Conservation (phyloP, 2,113 vertebrate genomes). For the Odobenus rosmarus region DNA sequence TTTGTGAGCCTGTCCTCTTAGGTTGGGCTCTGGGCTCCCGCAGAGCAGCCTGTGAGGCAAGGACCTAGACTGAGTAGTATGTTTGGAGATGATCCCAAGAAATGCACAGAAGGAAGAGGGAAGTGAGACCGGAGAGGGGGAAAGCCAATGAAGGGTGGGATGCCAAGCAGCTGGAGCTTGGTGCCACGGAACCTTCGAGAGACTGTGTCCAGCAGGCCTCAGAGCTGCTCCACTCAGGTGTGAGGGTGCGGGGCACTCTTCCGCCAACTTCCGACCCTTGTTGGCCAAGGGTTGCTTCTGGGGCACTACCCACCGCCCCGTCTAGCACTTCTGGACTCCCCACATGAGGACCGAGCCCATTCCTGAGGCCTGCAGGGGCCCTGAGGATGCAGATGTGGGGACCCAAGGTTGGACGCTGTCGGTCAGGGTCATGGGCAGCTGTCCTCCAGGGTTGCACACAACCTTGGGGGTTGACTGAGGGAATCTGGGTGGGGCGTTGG, state of each 20-base stretch:
- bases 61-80: not conserved
- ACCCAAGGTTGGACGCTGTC: too few relatives aligned
- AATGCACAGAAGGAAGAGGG: not conserved
- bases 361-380: not conserved
- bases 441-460: not conserved
- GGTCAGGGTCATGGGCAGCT: fast-evolving
- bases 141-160: not conserved
- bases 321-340: not conserved
- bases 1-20: too few relatives aligned
- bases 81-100: not conserved
- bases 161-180: not conserved
- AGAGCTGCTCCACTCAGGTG: not conserved
- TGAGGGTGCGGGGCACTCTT: not conserved
- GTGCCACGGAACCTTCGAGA: not conserved
- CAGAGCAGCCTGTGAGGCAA: not conserved
- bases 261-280: not conserved
- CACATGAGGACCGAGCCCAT: fast-evolving
- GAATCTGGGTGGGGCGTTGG: not conserved
- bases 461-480: not conserved
- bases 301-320: fast-evolving
- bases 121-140: not conserved
- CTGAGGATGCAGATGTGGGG: not conserved
- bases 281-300: not conserved
- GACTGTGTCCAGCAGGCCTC: fast-evolving
- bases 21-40: not conserved